phyloP scores from a whole-genome alignment of 2,113 vertebrate genomes.

The Ornithorhynchus anatinus region DNA sequence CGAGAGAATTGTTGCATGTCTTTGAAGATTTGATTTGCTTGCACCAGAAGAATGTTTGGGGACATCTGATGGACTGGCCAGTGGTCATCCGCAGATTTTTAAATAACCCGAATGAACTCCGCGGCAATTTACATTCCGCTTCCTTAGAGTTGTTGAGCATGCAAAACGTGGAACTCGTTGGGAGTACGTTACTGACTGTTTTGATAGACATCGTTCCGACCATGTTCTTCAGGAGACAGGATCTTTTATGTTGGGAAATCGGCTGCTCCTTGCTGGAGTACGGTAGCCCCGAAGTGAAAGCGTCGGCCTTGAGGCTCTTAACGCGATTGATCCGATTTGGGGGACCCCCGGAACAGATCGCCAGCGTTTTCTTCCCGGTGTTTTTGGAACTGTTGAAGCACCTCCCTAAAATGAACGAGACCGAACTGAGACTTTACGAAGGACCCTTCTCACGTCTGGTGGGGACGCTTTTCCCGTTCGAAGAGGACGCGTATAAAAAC shows the following conservation, averaged over 20 bases:
- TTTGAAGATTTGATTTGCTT: slow-evolving; percentile 80
- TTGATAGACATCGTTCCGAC: slow-evolving; percentile 76
- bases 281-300: slow-evolving; percentile 76
- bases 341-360: slow-evolving; percentile 80
- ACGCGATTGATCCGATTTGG: slow-evolving; percentile 78
- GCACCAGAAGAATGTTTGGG: slow-evolving; percentile 60
- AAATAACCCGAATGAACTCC: slow-evolving; percentile 50
- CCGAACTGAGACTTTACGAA: slow-evolving; percentile 69
- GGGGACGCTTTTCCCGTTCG: slow-evolving; percentile 75
- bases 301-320: slow-evolving; percentile 74
- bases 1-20: slow-evolving; percentile 81
- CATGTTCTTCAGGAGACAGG: slow-evolving; percentile 79
- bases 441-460: slow-evolving; percentile 81
- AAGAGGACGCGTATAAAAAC: slow-evolving; percentile 61
- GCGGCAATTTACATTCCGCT: slow-evolving; percentile 78
- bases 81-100: slow-evolving; percentile 73
- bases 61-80: slow-evolving; percentile 75
- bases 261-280: slow-evolving; percentile 81
- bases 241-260: slow-evolving; percentile 79
- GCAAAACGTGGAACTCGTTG: slow-evolving; percentile 81
- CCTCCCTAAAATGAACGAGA: slow-evolving; percentile 58
- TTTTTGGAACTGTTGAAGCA: slow-evolving; percentile 80
- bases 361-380: slow-evolving; percentile 81
- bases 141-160: slow-evolving; percentile 75
- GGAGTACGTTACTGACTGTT: slow-evolving; percentile 73